phyloP scores from a whole-genome alignment of 2,888 invertebrate species.

The Pogonocherus hispidulus region DNA sequence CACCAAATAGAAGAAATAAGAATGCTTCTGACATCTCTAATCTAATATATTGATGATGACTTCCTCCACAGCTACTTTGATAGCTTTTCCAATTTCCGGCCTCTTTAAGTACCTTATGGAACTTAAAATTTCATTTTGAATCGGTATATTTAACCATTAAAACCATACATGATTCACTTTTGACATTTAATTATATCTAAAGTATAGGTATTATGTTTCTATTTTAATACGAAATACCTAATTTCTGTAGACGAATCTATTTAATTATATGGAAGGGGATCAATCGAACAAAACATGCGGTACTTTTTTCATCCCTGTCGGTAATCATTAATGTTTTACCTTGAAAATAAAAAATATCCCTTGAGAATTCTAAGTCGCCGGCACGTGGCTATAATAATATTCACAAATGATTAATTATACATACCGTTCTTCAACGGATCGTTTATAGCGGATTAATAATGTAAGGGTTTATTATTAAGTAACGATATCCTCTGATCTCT shows the following conservation, averaged over 20 bases:
- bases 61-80: too few species aligned
- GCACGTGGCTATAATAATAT: constrained; percentile 1
- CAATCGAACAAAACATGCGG: not conserved
- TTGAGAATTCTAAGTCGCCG: not conserved
- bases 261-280: not conserved
- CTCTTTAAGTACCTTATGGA: too few species aligned
- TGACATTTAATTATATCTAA: too few species aligned
- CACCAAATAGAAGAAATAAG: too few species aligned
- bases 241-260: not conserved
- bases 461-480: not conserved
- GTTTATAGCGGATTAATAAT: not conserved
- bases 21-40: too few species aligned
- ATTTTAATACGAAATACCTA: not conserved
- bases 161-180: too few species aligned
- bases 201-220: too few species aligned
- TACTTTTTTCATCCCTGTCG: not conserved
- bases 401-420: constrained; percentile 2
- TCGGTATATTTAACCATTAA: too few species aligned
- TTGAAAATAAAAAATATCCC: not conserved
- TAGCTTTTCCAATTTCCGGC: too few species aligned
- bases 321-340: constrained; percentile 3
- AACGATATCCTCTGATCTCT: not conserved
- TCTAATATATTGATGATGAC: too few species aligned
- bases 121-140: too few species aligned
- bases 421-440: not conserved